These are phyloP conservation scores for Lepus oiostolus DNA, from an alignment of 2,797 vertebrate genomes.

Conservation along the genomic window DNA sequence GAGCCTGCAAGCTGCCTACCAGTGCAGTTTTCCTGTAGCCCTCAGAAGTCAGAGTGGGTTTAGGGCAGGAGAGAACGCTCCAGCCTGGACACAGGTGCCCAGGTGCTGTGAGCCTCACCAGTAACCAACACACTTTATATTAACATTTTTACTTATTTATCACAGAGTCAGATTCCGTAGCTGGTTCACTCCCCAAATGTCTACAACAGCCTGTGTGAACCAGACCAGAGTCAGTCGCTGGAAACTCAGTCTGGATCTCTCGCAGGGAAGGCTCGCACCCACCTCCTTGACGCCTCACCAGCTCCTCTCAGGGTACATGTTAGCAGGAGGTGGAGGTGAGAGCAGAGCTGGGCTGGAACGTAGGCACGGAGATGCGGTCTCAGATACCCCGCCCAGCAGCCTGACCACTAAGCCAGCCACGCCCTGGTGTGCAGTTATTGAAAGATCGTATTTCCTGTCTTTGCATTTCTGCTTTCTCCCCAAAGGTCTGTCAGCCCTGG, in stretches of 20 bases:
- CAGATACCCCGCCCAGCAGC: no score
- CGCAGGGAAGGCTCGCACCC: no score
- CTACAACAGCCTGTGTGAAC: no score
- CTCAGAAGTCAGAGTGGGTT: no score
- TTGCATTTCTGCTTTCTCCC: neutral
- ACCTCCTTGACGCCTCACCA: no score
- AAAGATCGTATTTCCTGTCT: neutral
- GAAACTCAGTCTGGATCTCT: no score
- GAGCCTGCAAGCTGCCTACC: rapidly evolving
- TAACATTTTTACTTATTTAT: no score
- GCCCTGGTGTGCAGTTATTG: neutral
- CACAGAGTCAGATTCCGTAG: neutral
- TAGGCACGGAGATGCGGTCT: neutral
- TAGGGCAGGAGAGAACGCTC: neutral
- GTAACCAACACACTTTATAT: neutral
- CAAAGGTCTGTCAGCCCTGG: neutral
- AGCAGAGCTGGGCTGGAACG: neutral
- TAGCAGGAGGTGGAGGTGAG: no score
- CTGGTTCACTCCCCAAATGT: no score
- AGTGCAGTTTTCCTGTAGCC: neutral
- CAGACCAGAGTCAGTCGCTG: no score
- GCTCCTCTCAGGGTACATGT: no score
- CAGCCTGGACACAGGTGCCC: neutral
- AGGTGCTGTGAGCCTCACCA: rapidly evolving
- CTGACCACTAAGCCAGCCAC: no score